Conservation (phyloP, 1,140 invertebrate species). For the Bombus affinis region DNA sequence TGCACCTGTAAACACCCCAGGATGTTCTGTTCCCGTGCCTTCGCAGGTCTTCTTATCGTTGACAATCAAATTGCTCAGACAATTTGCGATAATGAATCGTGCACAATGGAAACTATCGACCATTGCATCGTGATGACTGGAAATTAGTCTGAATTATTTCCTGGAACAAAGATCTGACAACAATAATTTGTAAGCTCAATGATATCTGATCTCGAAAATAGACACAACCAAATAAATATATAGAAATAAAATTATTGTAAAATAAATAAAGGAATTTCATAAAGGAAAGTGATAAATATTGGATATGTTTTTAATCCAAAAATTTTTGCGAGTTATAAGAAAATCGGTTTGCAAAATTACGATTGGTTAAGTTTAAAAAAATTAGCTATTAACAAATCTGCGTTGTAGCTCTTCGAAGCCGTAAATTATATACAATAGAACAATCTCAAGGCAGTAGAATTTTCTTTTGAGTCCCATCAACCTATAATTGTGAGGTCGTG, state of each 20-base stretch:
- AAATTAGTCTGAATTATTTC: slow-evolving; percentile 1
- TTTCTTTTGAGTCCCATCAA: not conserved
- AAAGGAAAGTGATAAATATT: not conserved
- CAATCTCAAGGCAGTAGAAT: not conserved
- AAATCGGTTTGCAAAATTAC: too few species aligned
- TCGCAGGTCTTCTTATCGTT: slow-evolving; percentile 15
- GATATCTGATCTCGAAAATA: not conserved
- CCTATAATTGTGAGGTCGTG: not conserved
- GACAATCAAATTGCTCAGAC: slow-evolving; percentile 25
- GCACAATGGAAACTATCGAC: not conserved
- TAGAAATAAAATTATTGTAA: not conserved
- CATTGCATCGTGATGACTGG: not conserved
- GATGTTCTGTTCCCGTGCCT: not conserved
- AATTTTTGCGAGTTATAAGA: too few species aligned
- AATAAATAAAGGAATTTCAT: not conserved
- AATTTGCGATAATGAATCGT: slow-evolving; percentile 24
- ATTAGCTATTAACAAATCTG: too few species aligned
- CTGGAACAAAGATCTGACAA: not conserved
- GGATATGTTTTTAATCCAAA: too few species aligned
- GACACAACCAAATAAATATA: not conserved
- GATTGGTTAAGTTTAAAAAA: too few species aligned
- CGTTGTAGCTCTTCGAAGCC: not conserved
- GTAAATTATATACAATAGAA: not conserved
- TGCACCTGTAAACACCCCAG: slow-evolving; percentile 29
- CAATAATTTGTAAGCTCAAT: not conserved